Conservation (phyloP, 2,888 invertebrate species). For the Phengaris alcon region DNA sequence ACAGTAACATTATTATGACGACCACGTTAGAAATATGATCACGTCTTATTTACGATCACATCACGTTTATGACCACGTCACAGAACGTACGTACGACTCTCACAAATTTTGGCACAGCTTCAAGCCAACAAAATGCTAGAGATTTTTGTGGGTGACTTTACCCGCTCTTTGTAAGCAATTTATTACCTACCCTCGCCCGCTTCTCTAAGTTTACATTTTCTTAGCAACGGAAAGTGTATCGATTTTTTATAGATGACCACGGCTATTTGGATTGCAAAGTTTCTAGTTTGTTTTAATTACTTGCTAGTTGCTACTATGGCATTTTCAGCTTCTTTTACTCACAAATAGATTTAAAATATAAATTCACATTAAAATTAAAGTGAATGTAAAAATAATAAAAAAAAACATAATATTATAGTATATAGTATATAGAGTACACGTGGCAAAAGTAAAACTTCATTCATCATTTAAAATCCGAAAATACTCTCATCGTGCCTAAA, state of each 20-base stretch:
- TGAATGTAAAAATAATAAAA: too few relatives aligned
- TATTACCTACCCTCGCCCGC: neutral
- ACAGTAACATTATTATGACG: too few relatives aligned
- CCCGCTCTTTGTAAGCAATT: constrained; percentile 55
- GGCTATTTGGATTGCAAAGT: neutral
- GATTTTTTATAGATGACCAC: constrained; percentile 10
- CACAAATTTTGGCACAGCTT: constrained; percentile 62
- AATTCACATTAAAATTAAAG: too few relatives aligned
- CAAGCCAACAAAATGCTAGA: constrained; percentile 62
- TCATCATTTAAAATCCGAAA: too few relatives aligned
- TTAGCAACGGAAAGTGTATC: constrained; percentile 5
- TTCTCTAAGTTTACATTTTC: neutral
- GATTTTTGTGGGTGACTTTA: constrained; percentile 50
- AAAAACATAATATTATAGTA: too few relatives aligned
- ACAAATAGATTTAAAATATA: too few relatives aligned
- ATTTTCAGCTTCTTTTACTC: too few relatives aligned
- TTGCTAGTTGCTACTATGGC: too few relatives aligned
- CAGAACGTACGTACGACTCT: neutral
- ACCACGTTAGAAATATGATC: constrained; percentile 7
- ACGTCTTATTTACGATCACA: neutral
- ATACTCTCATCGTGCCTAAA: too few relatives aligned
- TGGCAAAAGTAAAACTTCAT: too few relatives aligned
- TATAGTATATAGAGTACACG: too few relatives aligned
- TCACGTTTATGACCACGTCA: neutral
- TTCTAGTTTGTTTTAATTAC: neutral